Conservation (phyloP, 2,797 vertebrate genomes). For the Periparus ater region DNA sequence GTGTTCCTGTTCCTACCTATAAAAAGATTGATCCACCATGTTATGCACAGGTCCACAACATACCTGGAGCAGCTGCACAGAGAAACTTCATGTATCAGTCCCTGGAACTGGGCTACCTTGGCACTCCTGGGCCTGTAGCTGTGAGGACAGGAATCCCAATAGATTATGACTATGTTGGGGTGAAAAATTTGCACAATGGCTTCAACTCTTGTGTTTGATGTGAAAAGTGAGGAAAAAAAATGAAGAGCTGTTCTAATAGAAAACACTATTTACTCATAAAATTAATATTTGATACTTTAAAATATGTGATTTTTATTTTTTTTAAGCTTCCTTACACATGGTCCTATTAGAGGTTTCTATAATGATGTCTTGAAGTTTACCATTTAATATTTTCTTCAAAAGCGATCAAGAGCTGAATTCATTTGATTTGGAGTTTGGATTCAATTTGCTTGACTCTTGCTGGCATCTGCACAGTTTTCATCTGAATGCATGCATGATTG, state of each 20-base stretch:
- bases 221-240: background rate
- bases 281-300: background rate
- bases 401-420: constrained; percentile 16
- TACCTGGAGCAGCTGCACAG: background rate
- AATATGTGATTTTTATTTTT: background rate
- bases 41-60: background rate
- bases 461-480: constrained; percentile 30
- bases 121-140: background rate
- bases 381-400: constrained; percentile 19
- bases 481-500: background rate
- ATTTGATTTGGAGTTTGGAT: constrained; percentile 41
- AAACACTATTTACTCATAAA: background rate
- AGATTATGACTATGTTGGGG: background rate
- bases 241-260: background rate
- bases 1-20: background rate
- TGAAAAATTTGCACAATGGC: background rate
- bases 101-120: background rate
- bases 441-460: constrained; percentile 27
- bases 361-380: background rate
- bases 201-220: background rate
- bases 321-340: background rate
- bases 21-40: background rate
- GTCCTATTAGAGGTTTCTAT: background rate
- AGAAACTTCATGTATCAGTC: background rate
- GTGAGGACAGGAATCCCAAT: background rate